Base-by-base conservation (phyloP, 2,888 invertebrate genomes). In the Epicampocera succincta region DNA sequence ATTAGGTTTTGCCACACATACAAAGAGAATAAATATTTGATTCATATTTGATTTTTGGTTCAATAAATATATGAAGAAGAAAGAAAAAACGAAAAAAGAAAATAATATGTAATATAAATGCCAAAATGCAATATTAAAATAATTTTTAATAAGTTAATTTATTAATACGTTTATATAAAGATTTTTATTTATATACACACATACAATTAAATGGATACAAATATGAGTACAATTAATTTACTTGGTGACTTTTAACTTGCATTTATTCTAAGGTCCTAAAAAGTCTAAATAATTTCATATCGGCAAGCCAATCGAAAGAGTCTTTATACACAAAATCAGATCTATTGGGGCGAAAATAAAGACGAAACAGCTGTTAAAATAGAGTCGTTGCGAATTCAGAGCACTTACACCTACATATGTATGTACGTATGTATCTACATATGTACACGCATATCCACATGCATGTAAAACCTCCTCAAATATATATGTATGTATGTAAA, bases 81-180 rank as follows among this genome's bases (percentile, higher is more conserved):
- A 90, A 90, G 89, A 90, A 90, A 90, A 89, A 90, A 89, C 88
- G 88, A 88, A 90, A 90, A 90, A 90, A 89, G 89, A 89, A 90
- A 89, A 88, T 87, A 90, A 89, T 88, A 90, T 89, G 44, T 68
- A 76, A 76, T 90, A 79, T 88, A 89, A 90, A 90, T 90, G 90
- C 90, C 90, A 90, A 90, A 90, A 90, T 90, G 90, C 90, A 90
- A 90, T 90, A 90, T 89, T 89, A 88, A 78, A 71, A 65, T 72
- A 40, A 66, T 50, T 78, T 72, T 54, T 40, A 61, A 60, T 42
- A 74, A 68, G 65, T 77, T 69, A 81, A 63, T 72, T 75, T 69
- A 54, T 68, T 72, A 74, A 76, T 85, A 85, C 84, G 83, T 83
- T 84, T 84, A 83, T 88, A 88, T 87, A n/a, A n/a, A 88, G 85